phyloP scores from a whole-genome alignment of 2,888 invertebrate genomes.

The Papilio elwesi region DNA sequence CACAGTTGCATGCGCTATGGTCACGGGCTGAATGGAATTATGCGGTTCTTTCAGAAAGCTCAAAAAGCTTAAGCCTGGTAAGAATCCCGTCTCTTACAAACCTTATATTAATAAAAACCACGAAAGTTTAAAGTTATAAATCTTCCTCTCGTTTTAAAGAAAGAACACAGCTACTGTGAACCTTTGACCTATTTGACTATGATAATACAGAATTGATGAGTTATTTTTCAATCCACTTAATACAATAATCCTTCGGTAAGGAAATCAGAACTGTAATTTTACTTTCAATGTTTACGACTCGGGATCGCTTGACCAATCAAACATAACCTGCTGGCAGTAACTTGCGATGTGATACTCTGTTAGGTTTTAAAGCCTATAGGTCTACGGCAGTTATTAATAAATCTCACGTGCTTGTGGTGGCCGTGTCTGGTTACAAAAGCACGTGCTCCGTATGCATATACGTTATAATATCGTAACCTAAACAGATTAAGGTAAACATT shows the following conservation, averaged over 20 bases:
- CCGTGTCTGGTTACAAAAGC: conserved; percentile 7
- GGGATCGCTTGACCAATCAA: background rate
- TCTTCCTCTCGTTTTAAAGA: no score
- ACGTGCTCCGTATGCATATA: conserved; percentile 6
- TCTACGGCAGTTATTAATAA: background rate
- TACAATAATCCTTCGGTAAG: background rate
- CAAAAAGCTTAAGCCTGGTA: no score
- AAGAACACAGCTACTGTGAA: no score
- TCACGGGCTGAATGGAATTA: no score
- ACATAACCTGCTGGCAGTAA: background rate
- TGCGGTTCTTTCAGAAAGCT: no score
- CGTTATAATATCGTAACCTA: background rate
- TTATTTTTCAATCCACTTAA: conserved; percentile 2
- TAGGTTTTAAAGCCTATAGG: background rate
- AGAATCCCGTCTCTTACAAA: no score
- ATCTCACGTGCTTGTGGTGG: conserved; percentile 7
- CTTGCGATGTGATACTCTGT: background rate
- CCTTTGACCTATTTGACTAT: no score
- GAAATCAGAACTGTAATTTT: background rate
- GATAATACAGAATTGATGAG: no score
- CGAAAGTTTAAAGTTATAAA: no score
- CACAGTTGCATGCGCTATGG: no score
- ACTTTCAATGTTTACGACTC: no score
- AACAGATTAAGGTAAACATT: background rate
- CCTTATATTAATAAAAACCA: no score